Evolutionary conservation across 2,113 vertebrate genomes (phyloP), one percentile per base, ranked within the genome.

Genomic region (Halichoeres trimaculatus): DNA sequence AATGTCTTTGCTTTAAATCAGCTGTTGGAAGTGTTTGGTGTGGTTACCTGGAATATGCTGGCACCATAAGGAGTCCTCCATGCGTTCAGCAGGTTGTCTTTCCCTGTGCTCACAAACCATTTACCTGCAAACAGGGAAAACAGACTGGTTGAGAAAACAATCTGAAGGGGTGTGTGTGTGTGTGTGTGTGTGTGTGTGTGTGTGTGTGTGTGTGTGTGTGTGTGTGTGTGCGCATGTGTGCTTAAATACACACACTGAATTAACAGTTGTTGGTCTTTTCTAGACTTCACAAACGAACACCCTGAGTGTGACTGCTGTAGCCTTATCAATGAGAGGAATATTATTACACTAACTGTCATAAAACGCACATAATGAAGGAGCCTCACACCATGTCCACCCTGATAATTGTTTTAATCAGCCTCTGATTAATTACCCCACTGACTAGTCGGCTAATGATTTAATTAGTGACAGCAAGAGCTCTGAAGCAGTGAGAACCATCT

Each of bases 91-190:
- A 99, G 95, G 91, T 99, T 99, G 90, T 99, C 97, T 76, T 99
- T 99, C 52, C 97, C 97, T 1, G 97, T 99, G 89, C 97, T 99
- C 90, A 99, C 97, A 55, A 99, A 99, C 97, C 97, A 98, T 93
- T 99, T 99, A 59, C 97, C 97, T 99, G 89, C 45, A 79, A 66
- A 92, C 40, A 89, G 7, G 78, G 7, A 80, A 19, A 87, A 57
- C 48, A 55, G n/a, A 81, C 4, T 0, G 48, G 19, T 38, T 80
- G 26, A 82, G 62, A 30, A 64, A 22, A 45, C 41, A 9, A 45
- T 19, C 43, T 45, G 41, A 14, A 40, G 38, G 38, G 10, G 5
- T 16, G 10, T 4, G 12, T 41, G 40, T 41, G 4, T n/a, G n/a
- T n/a, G n/a, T n/a, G n/a, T n/a, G n/a, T n/a, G n/a, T n/a, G n/a